Evolutionary conservation across 2,113 vertebrate genomes (phyloP), one percentile per base, ranked within the genome.

Genomic region (Lophura nycthemera): DNA sequence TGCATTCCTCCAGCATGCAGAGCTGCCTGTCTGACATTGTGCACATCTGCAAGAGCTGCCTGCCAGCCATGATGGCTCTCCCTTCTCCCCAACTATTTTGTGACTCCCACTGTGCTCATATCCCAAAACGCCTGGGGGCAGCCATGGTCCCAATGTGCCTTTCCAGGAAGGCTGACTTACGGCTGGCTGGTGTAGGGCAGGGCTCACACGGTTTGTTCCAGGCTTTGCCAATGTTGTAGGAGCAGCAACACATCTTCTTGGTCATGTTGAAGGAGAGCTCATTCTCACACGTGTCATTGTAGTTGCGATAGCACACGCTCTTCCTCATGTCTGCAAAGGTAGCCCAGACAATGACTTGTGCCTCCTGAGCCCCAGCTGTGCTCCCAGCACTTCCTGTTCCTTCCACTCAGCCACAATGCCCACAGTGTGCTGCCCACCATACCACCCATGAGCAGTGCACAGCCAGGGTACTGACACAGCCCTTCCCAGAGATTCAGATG

Each of bases 161-260:
- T 16, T 50, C 40, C 36, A 24, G 27, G 5, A 22, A 59, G 42
- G 64, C 13, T 40, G n/a, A 96, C 99, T 99, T 93, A 99, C 98
- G 60, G 91, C 98, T 99, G 47, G 98, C 98, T 0, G 99, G 99
- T 0, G 98, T 98, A 4, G 99, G 99, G 61, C 99, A 99, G 72
- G 99, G 97, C 88, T 99, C 99, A 2, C 99, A 99, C 0, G 99
- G 99, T 74, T 99, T 98, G 95, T 99, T 99, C 98, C 99, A 99
- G 94, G 99, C 99, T 85, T 98, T 99, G 54, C 99, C 99, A 0
- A 99, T 98, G 38, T 99, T 99, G 97, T 99, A 99, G 82, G 99
- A 98, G 34, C 99, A 99, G 97, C 99, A 99, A 96, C 99, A 99
- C 98, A 98, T 98, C 97, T 99, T 99, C 97, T 97, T 99, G 87